Evolutionary conservation across 2,113 vertebrate genomes (phyloP), one percentile per base, ranked within the genome.

Genomic region (Sceloporus tristichus): DNA sequence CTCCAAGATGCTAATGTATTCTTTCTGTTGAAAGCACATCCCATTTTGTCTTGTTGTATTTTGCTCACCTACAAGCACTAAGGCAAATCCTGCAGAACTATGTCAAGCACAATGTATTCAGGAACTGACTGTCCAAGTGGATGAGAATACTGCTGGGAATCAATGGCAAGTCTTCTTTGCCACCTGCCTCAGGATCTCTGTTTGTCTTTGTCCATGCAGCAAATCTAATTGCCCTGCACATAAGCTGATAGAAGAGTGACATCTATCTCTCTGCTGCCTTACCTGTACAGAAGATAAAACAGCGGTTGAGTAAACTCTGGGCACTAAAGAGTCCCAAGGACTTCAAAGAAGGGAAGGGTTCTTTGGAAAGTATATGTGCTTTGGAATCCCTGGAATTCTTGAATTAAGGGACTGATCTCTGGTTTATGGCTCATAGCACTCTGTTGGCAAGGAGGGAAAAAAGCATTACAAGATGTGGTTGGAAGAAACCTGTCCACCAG

Each of bases 21-120:
- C 29, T 71, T n/a, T 82, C 34, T 84, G 86, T 85, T 56, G 86
- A 82, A 82, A 79, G 87, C 90, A n/a, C 0, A 0, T 75, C 38
- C 25, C 82, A 65, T 89, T 70, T 40, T 62, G 25, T 86, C 53
- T 27, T 84, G 79, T 79, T 89, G 73, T 85, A 16, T 74, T 34
- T 82, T 78, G 85, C 85, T 73, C 53, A 88, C 83, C 70, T 88
- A 1, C n/a, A n/a, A 83, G n/a, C 59, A 42, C 65, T 91, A 83
- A 87, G 79, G 71, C 23, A 18, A 83, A 84, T 62, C 65, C 84
- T 77, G 62, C 34, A 78, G 68, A 92, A 88, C 80, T 42, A 40
- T 79, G 85, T 94, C 92, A 96, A 96, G 94, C 95, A 95, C 95
- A 96, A 95, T 79, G 85, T 92, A 71, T 78, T 89, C 75, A 85